Evolutionary conservation across 53 echinoderm and acorn worm genomes (phyloP), one percentile per base, ranked within the genome.

Genomic region (Holothuria scabra): DNA sequence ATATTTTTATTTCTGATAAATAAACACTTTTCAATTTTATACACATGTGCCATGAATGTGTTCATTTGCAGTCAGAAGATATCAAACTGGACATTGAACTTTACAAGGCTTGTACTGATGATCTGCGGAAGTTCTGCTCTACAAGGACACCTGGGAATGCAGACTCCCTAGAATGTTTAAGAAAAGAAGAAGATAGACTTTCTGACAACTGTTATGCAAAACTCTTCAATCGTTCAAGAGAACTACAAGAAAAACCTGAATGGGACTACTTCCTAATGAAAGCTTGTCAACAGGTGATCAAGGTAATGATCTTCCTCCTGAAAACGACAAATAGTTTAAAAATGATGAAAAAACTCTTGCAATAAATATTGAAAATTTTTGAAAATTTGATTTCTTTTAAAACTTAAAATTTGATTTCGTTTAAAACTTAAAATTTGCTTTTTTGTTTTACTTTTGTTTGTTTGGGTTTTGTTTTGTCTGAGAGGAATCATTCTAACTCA

Each of bases 181-280:
- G 93, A 12, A 89, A 88, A 19, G 84, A 97, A 56, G 71, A 90
- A 22, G 82, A 88, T 20, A 78, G 88, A 3, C 76, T 97, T 62
- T 38, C 48, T 9, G 74, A 90, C 2, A 16, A 44, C 22, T 97
- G 97, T 66, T 93, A 97, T 79, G 10, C 85, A n/a, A 91, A 94
- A 56, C 68, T 94, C 72, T 93, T 97, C 82, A 93, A 97, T 84
- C 71, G 90, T 12, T 86, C 88, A 76, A 97, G 87, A 56, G 90
- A 92, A 60, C 90, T 92, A 66, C 88, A 88, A 21, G 57, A 75
- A 63, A 88, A 86, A n/a, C 85, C 90, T n/a, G 90, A 94, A 65
- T 88, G 90, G 31, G 97, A 97, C 76, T 94, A 90, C 74, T 88
- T 90, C 28, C 90, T 97, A 32, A 90, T 97, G 94, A 91, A 93